Conservation (phyloP, 37 sponge, comb jelly and placozoan species). For the Eunapius fragilis region DNA sequence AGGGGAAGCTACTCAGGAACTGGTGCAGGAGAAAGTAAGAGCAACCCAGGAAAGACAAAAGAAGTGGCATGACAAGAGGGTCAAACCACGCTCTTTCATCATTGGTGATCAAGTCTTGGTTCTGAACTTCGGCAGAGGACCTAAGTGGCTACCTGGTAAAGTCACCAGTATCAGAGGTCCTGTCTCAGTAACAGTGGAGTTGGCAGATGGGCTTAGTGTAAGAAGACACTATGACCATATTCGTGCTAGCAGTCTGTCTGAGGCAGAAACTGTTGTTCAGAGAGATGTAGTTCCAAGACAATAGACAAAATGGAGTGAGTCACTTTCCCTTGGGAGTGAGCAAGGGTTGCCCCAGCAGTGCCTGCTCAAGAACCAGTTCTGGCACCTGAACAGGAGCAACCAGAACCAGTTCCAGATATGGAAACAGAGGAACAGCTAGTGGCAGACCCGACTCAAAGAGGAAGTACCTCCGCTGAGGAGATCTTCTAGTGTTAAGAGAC, state of each 20-base stretch:
- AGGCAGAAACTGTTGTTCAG: not conserved
- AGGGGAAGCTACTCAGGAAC: not conserved
- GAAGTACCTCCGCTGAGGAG: not conserved
- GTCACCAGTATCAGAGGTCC: not conserved
- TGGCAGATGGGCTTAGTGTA: conserved; percentile 14
- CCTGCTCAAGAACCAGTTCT: not conserved
- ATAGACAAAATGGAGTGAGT: not conserved
- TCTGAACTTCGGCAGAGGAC: conserved; percentile 8
- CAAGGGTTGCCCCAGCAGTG: not conserved
- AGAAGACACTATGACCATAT: conserved; percentile 24
- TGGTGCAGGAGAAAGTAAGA: not conserved
- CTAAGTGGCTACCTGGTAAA: conserved; percentile 20
- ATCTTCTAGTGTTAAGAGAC: not conserved
- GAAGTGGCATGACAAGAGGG: not conserved
- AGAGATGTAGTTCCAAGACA: not conserved
- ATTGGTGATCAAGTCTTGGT: conserved; percentile 24
- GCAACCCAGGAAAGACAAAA: conserved; percentile 12
- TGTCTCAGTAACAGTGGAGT: not conserved
- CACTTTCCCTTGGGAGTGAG: not conserved
- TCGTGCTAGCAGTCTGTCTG: not conserved
- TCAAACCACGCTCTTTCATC: not conserved
- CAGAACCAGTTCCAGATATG: not conserved
- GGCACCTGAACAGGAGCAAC: not conserved
- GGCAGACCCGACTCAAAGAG: not conserved
- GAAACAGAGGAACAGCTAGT: too few species aligned